These are phyloP conservation scores for Nymphalis io DNA, from an alignment of 1,140 invertebrate species.

Conservation along the genomic window DNA sequence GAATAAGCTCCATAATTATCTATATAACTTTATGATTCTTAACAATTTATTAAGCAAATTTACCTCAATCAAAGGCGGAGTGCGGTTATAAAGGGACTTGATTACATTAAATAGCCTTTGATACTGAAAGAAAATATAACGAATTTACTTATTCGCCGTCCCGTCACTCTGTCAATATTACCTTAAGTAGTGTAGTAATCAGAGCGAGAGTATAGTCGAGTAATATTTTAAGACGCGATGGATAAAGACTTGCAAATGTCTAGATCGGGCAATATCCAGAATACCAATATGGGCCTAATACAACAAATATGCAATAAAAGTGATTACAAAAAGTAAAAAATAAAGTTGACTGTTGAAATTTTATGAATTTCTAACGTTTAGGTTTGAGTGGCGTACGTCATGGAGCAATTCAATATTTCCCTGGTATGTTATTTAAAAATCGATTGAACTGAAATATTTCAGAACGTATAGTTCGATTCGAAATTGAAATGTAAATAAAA, in stretches of 20 bases:
- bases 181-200: constrained; percentile 17
- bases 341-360: background rate
- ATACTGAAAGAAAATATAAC: constrained; percentile 2
- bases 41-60: no score
- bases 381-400: constrained; percentile 7
- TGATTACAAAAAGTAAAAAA: background rate
- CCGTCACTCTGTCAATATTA: constrained; percentile 14
- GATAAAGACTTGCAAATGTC: constrained; percentile 1
- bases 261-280: background rate
- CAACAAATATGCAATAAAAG: background rate
- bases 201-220: constrained; percentile 2
- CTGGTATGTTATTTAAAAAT: background rate
- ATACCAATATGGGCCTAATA: no score
- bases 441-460: background rate
- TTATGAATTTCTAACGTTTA: constrained; percentile 12
- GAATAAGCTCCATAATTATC: no score
- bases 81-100: no score
- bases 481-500: background rate
- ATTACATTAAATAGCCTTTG: background rate
- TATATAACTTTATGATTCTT: no score
- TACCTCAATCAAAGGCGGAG: no score
- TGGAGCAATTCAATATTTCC: background rate
- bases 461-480: background rate
- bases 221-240: constrained; percentile 12
- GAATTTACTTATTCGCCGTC: background rate